Conservation (phyloP, 2,888 invertebrate genomes). For the Cordilura impudica region DNA sequence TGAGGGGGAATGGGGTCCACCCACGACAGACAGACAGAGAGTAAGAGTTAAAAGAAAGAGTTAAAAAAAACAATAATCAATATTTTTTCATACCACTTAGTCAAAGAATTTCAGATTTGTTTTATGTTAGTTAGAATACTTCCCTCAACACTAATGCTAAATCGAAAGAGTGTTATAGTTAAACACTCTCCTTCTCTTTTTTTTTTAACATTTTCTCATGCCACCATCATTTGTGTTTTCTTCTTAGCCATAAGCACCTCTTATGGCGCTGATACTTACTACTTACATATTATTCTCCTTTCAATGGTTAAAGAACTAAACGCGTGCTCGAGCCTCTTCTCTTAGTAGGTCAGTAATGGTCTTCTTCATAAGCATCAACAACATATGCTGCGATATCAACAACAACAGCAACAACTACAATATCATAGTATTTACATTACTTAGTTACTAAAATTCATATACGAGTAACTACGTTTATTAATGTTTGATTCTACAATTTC, state of each 20-base stretch:
- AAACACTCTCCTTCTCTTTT: constrained; percentile 23
- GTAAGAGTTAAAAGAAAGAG: too few relatives aligned
- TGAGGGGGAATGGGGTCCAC: too few relatives aligned
- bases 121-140: background rate
- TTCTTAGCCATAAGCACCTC: constrained; percentile 18
- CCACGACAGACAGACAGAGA: too few relatives aligned
- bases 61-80: too few relatives aligned
- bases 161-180: constrained; percentile 25
- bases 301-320: constrained; percentile 42
- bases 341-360: constrained; percentile 67
- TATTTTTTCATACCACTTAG: too few relatives aligned
- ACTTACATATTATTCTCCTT: background rate
- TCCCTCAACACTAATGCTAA: constrained; percentile 19
- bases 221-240: constrained; percentile 12
- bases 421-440: constrained; percentile 4
- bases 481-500: constrained; percentile 47
- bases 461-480: constrained; percentile 9
- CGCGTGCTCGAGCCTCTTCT: constrained; percentile 55
- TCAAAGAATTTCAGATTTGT: too few relatives aligned
- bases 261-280: constrained; percentile 9
- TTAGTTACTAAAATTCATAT: background rate
- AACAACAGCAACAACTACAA: constrained; percentile 31
- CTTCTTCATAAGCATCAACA: constrained; percentile 44
- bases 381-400: constrained; percentile 35
- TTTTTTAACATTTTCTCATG: constrained; percentile 18